phyloP scores from a whole-genome alignment of 2,113 vertebrate species.

The Seriola quinqueradiata region DNA sequence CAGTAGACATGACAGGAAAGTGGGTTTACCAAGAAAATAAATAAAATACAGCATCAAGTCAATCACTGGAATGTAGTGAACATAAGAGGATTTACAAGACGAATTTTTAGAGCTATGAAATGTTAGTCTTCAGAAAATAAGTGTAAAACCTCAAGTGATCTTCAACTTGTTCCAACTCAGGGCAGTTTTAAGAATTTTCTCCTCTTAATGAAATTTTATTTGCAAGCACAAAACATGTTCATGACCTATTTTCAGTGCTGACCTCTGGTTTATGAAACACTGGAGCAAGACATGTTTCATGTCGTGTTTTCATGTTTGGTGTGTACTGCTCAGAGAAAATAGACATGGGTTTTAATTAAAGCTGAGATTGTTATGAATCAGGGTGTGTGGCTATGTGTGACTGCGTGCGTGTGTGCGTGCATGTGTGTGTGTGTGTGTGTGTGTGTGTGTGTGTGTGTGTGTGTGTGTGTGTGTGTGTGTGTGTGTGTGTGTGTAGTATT shows the following conservation, averaged over 20 bases:
- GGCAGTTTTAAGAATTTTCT: not conserved
- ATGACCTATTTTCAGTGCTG: slow-evolving; percentile 26
- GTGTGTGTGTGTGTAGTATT: slow-evolving; percentile 1
- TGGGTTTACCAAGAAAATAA: not conserved
- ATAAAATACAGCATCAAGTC: not conserved
- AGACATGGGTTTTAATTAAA: slow-evolving; percentile 40
- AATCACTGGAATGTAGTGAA: not conserved
- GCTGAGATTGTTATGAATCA: slow-evolving; percentile 38
- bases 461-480: not conserved
- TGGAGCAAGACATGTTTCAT: not conserved
- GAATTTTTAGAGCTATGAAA: not conserved
- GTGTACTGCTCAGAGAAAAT: slow-evolving; percentile 28
- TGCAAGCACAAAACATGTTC: not conserved
- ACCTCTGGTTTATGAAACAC: slow-evolving; percentile 45
- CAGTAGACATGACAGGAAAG: not conserved
- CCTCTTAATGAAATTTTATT: slow-evolving; percentile 3
- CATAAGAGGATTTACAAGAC: slow-evolving; percentile 1
- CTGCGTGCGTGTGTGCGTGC: no score
- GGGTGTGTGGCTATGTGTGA: not conserved
- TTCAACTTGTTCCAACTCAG: slow-evolving; percentile 2
- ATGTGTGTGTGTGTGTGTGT: not conserved
- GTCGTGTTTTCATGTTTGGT: slow-evolving; percentile 30
- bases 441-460: not conserved
- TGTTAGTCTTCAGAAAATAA: not conserved
- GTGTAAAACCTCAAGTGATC: slow-evolving; percentile 8